A percentile compares a stretch with the other conserved stretches of the same genome.
phyloP scores from a whole-genome alignment of 2,888 invertebrate species.

The Apamea monoglypha region DNA sequence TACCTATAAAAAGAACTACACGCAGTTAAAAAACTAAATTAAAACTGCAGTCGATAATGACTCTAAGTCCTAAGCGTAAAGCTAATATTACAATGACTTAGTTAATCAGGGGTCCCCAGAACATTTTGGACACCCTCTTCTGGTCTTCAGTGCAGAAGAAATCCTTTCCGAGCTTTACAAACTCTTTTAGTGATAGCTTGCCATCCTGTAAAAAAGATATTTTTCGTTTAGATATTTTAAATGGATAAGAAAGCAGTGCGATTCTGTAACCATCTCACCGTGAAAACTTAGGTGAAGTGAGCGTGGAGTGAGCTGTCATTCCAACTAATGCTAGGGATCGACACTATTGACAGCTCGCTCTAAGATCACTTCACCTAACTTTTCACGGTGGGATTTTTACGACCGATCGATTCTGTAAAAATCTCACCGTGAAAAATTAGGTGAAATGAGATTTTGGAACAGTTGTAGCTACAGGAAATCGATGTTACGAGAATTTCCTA shows the following conservation, averaged over 20 bases:
- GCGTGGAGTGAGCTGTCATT: too few species aligned
- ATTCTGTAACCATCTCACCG: too few species aligned
- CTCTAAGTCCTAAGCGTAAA: conserved; percentile 41
- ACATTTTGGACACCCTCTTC: conserved; percentile 94
- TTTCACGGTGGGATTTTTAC: too few species aligned
- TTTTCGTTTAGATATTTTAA: neutral
- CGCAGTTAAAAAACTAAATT: conserved; percentile 9
- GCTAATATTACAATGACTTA: conserved; percentile 71
- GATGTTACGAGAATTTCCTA: too few species aligned
- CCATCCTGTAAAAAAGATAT: conserved; percentile 90
- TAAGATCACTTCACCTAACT: too few species aligned
- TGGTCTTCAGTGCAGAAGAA: conserved; percentile 95
- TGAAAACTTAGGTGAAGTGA: too few species aligned
- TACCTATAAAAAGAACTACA: conserved; percentile 8
- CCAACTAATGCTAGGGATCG: too few species aligned
- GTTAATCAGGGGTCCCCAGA: conserved; percentile 95
- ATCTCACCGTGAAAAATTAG: too few species aligned
- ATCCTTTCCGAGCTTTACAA: conserved; percentile 94
- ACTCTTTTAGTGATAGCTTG: conserved; percentile 93
- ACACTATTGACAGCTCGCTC: too few species aligned
- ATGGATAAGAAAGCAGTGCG: neutral
- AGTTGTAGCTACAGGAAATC: too few species aligned
- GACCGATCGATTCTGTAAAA: too few species aligned
- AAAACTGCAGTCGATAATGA: conserved; percentile 51
- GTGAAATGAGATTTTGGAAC: too few species aligned